Conservation (phyloP, 2,797 vertebrate genomes). For the Enteromius treurensis region DNA sequence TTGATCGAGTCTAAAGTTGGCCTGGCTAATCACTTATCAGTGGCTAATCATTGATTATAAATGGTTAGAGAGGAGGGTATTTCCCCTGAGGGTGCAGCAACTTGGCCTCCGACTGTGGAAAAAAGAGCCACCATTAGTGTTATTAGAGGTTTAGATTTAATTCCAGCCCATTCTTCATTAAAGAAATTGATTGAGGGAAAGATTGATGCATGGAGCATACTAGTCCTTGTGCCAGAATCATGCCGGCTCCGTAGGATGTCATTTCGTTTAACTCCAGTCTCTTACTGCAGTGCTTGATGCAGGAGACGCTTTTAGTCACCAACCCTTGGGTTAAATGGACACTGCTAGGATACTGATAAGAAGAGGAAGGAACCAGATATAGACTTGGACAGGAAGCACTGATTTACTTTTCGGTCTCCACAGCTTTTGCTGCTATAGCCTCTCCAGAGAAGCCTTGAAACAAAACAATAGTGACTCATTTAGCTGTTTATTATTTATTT, state of each 20-base stretch:
- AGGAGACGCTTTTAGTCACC: conserved; percentile 32
- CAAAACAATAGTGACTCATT: conserved; percentile 17
- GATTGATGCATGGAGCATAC: conserved; percentile 51
- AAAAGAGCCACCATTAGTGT: conserved; percentile 57
- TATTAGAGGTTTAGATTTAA: conserved; percentile 62
- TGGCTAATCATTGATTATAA: conserved; percentile 60
- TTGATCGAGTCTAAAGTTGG: conserved; percentile 41
- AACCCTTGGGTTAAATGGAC: conserved; percentile 44
- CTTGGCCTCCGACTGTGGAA: conserved; percentile 51
- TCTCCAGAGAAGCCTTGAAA: conserved; percentile 4
- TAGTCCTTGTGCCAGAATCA: conserved; percentile 21
- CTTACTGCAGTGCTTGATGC: conserved; percentile 24
- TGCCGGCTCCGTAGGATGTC: conserved; percentile 19
- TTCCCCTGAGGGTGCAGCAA: conserved; percentile 43
- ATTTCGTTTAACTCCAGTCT: conserved; percentile 14
- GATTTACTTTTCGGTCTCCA: conserved; percentile 8
- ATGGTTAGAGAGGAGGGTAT: conserved; percentile 43
- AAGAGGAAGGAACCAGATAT: conserved; percentile 29
- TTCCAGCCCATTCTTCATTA: conserved; percentile 60
- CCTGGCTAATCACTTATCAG: conserved; percentile 58
- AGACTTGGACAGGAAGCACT: conserved; percentile 6
- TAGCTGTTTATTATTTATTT: neutral
- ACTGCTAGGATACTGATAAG: conserved; percentile 40
- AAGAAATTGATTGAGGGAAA: conserved; percentile 60
- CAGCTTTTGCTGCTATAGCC: neutral